Evolutionary conservation across 2,113 vertebrate genomes (phyloP).

Genomic region (Trachemys scripta): DNA sequence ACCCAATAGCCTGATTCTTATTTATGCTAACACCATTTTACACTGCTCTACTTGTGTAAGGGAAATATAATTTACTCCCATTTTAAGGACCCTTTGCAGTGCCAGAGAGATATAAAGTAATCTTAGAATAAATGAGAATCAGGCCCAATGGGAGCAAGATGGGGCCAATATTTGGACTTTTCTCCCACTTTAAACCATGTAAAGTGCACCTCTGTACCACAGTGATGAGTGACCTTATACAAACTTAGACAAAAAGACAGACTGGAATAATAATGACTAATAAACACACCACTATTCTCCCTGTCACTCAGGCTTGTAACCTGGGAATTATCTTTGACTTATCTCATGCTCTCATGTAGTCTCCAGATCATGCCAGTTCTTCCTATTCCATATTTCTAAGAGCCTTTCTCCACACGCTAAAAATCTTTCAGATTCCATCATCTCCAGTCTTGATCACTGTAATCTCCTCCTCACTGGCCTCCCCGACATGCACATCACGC

Average conservation of each 20-base stretch:
- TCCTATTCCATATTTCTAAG: neutral
- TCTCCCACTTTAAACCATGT: constrained; percentile 60
- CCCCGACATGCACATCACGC: neutral
- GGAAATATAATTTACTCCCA: neutral
- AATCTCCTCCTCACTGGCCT: neutral
- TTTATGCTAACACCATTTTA: neutral
- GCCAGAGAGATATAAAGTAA: neutral
- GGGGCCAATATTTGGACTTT: constrained; percentile 45
- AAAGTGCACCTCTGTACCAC: constrained; percentile 27
- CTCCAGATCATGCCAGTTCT: neutral
- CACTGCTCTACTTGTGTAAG: neutral
- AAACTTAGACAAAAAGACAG: neutral
- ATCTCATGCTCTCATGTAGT: neutral
- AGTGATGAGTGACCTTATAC: constrained; percentile 1
- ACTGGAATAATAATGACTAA: neutral
- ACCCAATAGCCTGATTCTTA: constrained; percentile 6
- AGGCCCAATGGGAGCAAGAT: constrained; percentile 34
- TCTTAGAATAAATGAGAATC: neutral
- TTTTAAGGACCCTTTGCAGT: rapidly evolving
- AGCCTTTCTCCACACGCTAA: neutral
- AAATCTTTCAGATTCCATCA: neutral
- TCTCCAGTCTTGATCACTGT: neutral
- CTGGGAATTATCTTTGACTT: neutral
- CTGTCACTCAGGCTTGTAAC: neutral
- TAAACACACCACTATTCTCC: neutral